Evolutionary conservation across 2,113 vertebrate genomes (phyloP).

Genomic region (Antechinus stuartii): DNA sequence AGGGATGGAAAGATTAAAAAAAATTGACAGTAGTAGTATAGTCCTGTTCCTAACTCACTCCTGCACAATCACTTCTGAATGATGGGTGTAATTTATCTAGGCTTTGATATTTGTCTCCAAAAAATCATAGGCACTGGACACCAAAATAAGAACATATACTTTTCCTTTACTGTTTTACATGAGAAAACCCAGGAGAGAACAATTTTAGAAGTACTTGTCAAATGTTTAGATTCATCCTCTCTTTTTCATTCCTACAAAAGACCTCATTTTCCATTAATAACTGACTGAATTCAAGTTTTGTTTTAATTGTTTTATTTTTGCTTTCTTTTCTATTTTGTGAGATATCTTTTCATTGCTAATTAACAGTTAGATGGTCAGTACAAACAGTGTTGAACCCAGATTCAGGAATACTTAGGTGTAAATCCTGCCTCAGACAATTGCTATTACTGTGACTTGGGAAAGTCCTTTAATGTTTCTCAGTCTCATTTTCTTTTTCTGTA

Average conservation of each 20-base stretch:
- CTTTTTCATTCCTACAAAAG: neutral
- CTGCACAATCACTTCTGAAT: neutral
- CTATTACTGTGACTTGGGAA: neutral
- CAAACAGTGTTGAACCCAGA: neutral
- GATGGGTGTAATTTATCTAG: neutral
- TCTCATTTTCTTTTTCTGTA: neutral
- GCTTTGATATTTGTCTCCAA: neutral
- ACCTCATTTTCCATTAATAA: neutral
- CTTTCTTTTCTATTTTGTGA: neutral
- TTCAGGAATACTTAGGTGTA: neutral
- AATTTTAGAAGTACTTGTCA: neutral
- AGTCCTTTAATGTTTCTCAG: neutral
- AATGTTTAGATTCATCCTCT: neutral
- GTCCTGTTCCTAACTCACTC: neutral
- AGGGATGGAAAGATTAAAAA: neutral
- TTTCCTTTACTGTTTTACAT: slow-evolving; percentile 40
- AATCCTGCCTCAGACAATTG: neutral
- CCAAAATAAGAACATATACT: neutral
- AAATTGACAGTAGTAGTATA: neutral
- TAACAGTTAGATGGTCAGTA: neutral
- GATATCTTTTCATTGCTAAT: neutral
- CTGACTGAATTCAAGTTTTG: neutral
- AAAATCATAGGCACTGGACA: neutral
- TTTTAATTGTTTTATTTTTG: neutral
- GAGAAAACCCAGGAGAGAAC: neutral